Base-by-base conservation (phyloP, 2,797 vertebrate genomes). In the Sternarchorhynchus goeldii region DNA sequence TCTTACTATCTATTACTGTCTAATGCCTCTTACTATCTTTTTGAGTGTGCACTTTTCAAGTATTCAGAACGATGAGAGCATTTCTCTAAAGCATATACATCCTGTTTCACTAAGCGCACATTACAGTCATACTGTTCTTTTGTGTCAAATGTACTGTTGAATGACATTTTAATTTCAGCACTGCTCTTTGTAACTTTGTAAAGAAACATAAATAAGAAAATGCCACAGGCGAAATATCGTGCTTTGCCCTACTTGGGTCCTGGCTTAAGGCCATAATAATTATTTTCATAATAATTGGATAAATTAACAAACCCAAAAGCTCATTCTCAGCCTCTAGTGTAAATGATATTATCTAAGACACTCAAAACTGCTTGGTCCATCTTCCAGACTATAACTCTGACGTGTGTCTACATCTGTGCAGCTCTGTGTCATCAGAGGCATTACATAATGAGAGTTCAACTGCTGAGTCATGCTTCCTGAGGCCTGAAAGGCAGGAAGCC, bases 401-500 rank as follows among this genome's bases (percentile, higher is more conserved):
- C 91, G 2, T 14, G 45, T 12, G 45, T 50, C 45, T 50, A 50
- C 45, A 50, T 50, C 45, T 50, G 45, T 88, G 88, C 75, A 85
- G 72, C 36, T 68, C 67, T 76, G 75, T 82, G 83, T 84, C 86
- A 92, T 82, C 68, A 85, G 82, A 85, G 75, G 56, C 71, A 74
- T 75, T 83, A 75, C 77, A 78, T 82, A 81, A 83, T 79, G 81
- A 73, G 75, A 55, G 75, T 76, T 79, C 67, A 60, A 50, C 76
- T 32, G 77, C 75, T 81, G 84, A 83, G 79, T 85, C 84, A 85
- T 68, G 50, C 75, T 77, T 63, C 56, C 65, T 73, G 72, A 29
- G 73, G 59, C 67, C 29, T 76, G 64, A 85, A 79, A 67, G 60
- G 78, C 63, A 79, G 55, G 70, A 81, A 70, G 6, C 14, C 73